Evolutionary conservation across 2,113 vertebrate species (phyloP), one percentile per base, ranked within the genome.

Genomic region (Spheniscus mendiculus): DNA sequence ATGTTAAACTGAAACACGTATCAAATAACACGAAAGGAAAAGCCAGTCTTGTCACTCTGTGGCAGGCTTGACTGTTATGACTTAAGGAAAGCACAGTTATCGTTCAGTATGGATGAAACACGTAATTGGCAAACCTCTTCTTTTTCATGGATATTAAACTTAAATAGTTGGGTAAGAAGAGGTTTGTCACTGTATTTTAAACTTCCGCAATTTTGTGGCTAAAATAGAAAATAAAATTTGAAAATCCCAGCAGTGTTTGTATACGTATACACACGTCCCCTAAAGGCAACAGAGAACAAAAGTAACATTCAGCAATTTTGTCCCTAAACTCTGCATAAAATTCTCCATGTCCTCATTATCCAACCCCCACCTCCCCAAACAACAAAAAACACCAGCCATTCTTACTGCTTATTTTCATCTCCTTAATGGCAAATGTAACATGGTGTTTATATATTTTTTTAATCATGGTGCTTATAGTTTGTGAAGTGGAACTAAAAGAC

Each of bases 1-100:
- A 97, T 94, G 86, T 91, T 76, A 90, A 95, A 73, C 81, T 77
- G 87, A 95, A 95, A 87, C 50, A 73, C 3, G 15, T 42, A 95
- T 85, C 84, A 76, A 91, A 21, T 58, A 91, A 69, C 58, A 62
- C 40, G 49, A 49, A 65, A 79, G 81, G 29, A 81, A 89, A 96
- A 88, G 66, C 32, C 83, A 65, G 83, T 91, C 90, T 80, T 79
- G 89, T 76, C 91, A 85, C 67, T 87, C 36, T 10, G 3, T 0
- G 0, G 52, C 89, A 84, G 77, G 42, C 77, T 88, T 18, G 9
- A 59, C 61, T 87, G 65, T 40, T 87, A 55, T 14, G 47, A 95
- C 34, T 95, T 56, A 56, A 76, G 56, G 44, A 79, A 93, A 93
- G 82, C 49, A 42, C 8, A 56, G 66, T 53, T 85, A 83, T 22